Evolutionary conservation across 2,113 vertebrate species (phyloP), one percentile per base, ranked within the genome.

Genomic region (Cebidichthys violaceus): DNA sequence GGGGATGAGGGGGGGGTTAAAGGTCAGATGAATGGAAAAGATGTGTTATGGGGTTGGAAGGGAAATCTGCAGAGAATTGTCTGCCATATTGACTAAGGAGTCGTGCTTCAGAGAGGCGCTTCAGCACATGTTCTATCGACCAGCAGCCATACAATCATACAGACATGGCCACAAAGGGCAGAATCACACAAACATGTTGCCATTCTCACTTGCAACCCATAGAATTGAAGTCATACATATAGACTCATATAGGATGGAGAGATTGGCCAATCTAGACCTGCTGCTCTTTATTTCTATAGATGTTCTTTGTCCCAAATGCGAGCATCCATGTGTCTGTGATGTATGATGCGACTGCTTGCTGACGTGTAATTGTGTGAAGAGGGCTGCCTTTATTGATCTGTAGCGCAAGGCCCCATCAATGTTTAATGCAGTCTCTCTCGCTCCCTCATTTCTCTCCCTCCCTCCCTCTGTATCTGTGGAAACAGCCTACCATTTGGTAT

Each of bases 341-440:
- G 86, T 71, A 92, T 93, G 76, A 90, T 83, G 79, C 55, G 64
- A 80, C 81, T 81, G 72, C 89, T 83, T 83, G 89, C 89, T 91
- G 94, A 94, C 90, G 84, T 94, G 93, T 93, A 94, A 94, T 95
- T 93, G 94, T 88, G 93, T 83, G 87, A 92, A 93, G 89, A 92
- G 90, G 82, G 88, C 89, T 86, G 85, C 83, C 81, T 77, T 41
- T 92, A 95, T 95, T 82, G 93, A 95, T 93, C 90, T 29, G 61
- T 67, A 85, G 89, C 60, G 68, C 89, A 45, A 83, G 87, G 83
- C 82, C 88, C 78, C 92, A 93, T 95, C 93, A 94, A 95, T 95
- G 89, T 93, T 95, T 93, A 94, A 95, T 95, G 92, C 86, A 89
- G 90, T 90, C 92, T 70, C 89, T 68, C 87, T 88, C 64, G 22